Base-by-base conservation (phyloP, 2,888 invertebrate species). In the Pristionchus japonicus region DNA sequence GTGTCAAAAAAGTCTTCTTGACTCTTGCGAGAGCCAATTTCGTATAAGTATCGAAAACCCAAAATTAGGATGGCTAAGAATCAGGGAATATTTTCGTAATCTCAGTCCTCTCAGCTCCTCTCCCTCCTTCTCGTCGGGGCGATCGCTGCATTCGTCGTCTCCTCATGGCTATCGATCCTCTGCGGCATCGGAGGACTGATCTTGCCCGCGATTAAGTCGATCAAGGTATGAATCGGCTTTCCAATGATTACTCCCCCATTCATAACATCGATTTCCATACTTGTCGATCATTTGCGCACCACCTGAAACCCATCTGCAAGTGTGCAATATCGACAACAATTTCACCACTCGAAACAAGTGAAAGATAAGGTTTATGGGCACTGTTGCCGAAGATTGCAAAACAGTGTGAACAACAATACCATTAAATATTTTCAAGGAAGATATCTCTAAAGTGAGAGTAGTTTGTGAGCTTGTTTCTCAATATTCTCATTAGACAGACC, bases 81-180 rank as follows among this genome's bases (percentile, higher is more conserved):
- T 4, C 31, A 23, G 27, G 23, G 17, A 27, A 47, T 77, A 34
- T 67, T 34, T 31, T 34, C 61, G 11, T 70, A 4, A 17, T 37
- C 37, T 57, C 84, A 13, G 20, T 82, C 40, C 47, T 43, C 37
- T 31, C 83, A 83, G 83, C 34, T 83, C 20, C 37, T 83, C 17
- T 83, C 83, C 7, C 83, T 83, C 37, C 57, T 83, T 34, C 83
- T 83, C 27, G 43, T 83, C n/a, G 83, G 52, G 20, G n/a, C 57
- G 34, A 49, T 67, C 27, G 67, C 82, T 17, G 52, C 82, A 15
- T 52, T 83, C 11, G 52, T 83, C 82, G 64, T 85, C 15, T 85
- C 85, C n/a, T 85, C 61, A 6, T 85, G 64, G 64, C 27, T 85
- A 0, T 67, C 85, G 17, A 85, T 85, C 27, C 61, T 85, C 20